Conservation (phyloP, 2,113 vertebrate species). For the Protobothrops flavoviridis region DNA sequence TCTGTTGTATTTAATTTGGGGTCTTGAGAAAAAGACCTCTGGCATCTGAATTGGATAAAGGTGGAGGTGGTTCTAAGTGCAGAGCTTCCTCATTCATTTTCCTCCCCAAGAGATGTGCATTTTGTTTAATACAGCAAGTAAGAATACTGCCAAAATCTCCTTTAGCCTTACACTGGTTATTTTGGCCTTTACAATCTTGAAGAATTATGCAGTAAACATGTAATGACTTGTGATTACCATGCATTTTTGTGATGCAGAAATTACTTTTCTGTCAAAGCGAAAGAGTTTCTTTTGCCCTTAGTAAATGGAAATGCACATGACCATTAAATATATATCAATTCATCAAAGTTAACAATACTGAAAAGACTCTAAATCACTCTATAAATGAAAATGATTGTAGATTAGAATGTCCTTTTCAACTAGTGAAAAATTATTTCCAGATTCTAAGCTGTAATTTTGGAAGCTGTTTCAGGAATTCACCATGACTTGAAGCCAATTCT, state of each 20-base stretch:
- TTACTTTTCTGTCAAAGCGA: background rate
- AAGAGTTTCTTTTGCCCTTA: background rate
- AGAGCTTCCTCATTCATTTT: background rate
- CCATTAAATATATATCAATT: background rate
- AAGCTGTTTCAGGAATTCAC: slow-evolving; percentile 16
- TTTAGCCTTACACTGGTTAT: too few relatives aligned
- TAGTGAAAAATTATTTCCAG: background rate
- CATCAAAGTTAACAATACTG: background rate
- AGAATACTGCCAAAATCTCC: background rate
- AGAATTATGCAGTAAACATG: slow-evolving; percentile 28
- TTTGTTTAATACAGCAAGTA: background rate
- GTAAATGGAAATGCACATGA: background rate
- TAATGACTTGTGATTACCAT: background rate
- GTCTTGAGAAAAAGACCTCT: slow-evolving; percentile 3
- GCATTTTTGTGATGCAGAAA: slow-evolving; percentile 5
- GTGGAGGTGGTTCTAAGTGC: background rate
- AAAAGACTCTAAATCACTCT: background rate
- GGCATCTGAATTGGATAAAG: background rate
- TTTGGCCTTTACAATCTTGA: background rate
- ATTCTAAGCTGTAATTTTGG: background rate
- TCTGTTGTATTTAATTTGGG: background rate
- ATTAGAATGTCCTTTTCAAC: slow-evolving; percentile 29
- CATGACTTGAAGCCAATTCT: background rate
- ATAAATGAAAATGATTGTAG: background rate
- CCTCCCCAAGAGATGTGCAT: background rate